phyloP scores from a whole-genome alignment of 2,888 invertebrate genomes.

The Dilophus febrilis region DNA sequence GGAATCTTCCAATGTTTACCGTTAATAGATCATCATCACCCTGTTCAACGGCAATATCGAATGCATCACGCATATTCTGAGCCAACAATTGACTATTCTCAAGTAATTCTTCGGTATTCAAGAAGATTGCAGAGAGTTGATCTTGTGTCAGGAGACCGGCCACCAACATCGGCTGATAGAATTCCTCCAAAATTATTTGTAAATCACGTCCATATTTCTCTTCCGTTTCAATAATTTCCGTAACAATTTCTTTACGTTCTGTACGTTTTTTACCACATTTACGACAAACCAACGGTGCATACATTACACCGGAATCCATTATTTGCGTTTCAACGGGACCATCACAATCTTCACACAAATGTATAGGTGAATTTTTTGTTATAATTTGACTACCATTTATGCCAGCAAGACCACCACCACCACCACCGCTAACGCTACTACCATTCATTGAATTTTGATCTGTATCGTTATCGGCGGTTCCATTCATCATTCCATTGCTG shows the following conservation, averaged over 20 bases:
- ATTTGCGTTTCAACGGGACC: slow-evolving; percentile 57
- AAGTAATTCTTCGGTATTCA: slow-evolving; percentile 82
- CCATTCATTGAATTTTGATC: too few species aligned
- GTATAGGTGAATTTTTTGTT: slow-evolving; percentile 44
- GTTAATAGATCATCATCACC: slow-evolving; percentile 70
- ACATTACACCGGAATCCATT: slow-evolving; percentile 52
- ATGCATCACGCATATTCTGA: slow-evolving; percentile 67
- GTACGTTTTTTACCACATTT: slow-evolving; percentile 77
- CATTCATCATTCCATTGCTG: too few species aligned
- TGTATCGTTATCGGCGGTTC: too few species aligned
- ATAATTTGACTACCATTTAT: slow-evolving; percentile 20
- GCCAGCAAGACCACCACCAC: too few species aligned
- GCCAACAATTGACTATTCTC: slow-evolving; percentile 75
- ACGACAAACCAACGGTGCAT: slow-evolving; percentile 65
- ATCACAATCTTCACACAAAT: slow-evolving; percentile 68
- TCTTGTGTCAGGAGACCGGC: slow-evolving; percentile 82
- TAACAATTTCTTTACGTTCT: slow-evolving; percentile 85
- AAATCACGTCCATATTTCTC: slow-evolving; percentile 88
- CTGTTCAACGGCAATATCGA: slow-evolving; percentile 70
- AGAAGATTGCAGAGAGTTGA: slow-evolving; percentile 80
- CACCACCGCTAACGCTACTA: too few species aligned
- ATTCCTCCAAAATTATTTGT: slow-evolving; percentile 82
- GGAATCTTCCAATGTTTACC: slow-evolving; percentile 79
- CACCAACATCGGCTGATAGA: slow-evolving; percentile 82
- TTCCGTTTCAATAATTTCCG: slow-evolving; percentile 91